Evolutionary conservation across 2,797 vertebrate species (phyloP).

Genomic region (Setipinna tenuifilis): DNA sequence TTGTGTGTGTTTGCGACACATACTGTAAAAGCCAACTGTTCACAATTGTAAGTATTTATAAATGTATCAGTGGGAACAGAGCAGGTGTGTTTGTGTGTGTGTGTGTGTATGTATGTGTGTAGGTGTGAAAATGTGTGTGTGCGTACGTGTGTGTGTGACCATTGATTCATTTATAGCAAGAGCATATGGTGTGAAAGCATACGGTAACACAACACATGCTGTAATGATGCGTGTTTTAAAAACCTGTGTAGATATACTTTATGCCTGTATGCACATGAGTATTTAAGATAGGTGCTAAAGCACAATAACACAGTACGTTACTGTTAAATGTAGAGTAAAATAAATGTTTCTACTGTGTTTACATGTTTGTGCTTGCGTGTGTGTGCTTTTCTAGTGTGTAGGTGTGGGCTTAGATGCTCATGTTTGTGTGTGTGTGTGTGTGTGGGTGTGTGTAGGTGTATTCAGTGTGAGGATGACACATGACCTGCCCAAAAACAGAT

Average conservation of each 20-base stretch:
- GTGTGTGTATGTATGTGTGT: no score
- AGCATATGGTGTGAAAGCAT: not conserved
- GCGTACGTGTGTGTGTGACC: not conserved
- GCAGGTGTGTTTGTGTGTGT: no score
- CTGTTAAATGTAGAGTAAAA: no score
- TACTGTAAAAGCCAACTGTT: no score
- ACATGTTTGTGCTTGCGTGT: not conserved
- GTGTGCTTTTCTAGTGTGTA: not conserved
- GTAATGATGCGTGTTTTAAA: not conserved
- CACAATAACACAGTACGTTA: no score
- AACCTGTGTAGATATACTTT: not conserved
- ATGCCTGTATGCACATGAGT: not conserved
- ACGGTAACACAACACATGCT: not conserved
- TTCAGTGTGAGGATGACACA: not conserved
- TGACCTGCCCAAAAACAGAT: constrained; percentile 13
- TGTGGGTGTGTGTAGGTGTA: not conserved
- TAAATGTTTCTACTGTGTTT: not conserved
- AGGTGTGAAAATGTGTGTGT: not conserved
- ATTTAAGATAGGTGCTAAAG: not conserved
- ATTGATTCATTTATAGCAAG: not conserved
- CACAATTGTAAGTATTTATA: no score
- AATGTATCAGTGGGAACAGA: no score
- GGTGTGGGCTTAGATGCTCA: no score
- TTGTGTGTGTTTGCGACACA: no score
- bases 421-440: not conserved